Base-by-base conservation (phyloP, 1,140 invertebrate genomes). In the Bombus cullumanus region DNA sequence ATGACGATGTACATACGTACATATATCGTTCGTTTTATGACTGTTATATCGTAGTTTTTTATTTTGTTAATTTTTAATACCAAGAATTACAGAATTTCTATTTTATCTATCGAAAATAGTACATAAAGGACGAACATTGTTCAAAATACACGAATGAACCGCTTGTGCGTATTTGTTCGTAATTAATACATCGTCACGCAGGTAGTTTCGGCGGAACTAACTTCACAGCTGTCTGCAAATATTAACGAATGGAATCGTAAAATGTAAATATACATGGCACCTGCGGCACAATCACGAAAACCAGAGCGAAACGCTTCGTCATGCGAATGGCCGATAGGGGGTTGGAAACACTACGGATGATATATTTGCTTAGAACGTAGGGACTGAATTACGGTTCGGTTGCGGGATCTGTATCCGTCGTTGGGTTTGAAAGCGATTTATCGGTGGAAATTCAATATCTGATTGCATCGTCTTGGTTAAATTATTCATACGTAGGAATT, bases 311-410 rank as follows among this genome's bases (percentile, higher is more conserved):
- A 31, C 25, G 31, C 41, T 64, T 75, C 71, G 81, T 75, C 69
- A 82, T 82, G 64, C 57, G 71, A 5, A 71, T n/a, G 53, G 22
- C 18, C 4, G 37, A 77, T 39, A 73, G 31, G 59, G 59, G 41
- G 59, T 53, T 25, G 53, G 71, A 15, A 37, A 59, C 47, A 59
- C 39, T 8, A 22, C 13, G 57, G 28, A 75, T 74, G 71, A 83
- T 83, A 66, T 83, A 83, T 83, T 83, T 83, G 57, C 59, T 66
- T 41, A 71, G 72, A 75, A 25, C 72, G 57, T 37, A 47, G 25
- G 25, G n/a, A 53, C 5, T 82, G 81, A 82, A 75, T 75, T 83
- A 83, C 59, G 72, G 39, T 34, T 72, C 57, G 31, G 10, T 41
- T 53, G 72, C 41, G 41, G 81, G 41, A 66, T 75, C 15, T 34